Conservation (phyloP, 2,113 vertebrate genomes). For the Myodes glareolus region DNA sequence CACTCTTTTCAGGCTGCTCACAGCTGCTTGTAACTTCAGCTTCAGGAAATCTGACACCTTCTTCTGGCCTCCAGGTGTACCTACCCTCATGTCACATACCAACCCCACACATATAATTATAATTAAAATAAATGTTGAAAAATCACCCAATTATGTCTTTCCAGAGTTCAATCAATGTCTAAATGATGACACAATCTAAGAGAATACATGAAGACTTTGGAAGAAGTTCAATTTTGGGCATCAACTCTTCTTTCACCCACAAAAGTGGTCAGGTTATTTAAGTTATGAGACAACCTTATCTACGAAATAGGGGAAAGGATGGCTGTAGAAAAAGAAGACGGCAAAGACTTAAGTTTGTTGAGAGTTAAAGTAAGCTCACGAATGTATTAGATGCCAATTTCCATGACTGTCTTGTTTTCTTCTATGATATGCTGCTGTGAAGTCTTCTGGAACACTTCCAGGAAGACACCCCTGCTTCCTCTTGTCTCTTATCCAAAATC, state of each 20-base stretch:
- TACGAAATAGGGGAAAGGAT: background rate
- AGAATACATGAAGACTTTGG: background rate
- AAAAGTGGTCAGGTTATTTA: background rate
- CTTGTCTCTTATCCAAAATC: background rate
- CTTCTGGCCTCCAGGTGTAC: too few species aligned
- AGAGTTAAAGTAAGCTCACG: background rate
- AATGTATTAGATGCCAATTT: background rate
- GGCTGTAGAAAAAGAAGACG: background rate
- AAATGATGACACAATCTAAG: background rate
- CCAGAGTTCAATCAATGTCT: background rate
- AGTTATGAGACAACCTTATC: background rate
- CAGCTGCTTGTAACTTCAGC: background rate
- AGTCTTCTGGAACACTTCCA: background rate
- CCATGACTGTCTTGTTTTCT: background rate
- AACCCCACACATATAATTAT: background rate
- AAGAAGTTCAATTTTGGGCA: constrained; percentile 11
- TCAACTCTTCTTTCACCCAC: background rate
- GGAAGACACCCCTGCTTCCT: background rate
- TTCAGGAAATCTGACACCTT: background rate
- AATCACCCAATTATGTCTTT: background rate
- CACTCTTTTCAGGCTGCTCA: background rate
- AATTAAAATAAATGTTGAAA: background rate
- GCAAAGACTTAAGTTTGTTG: constrained; percentile 11
- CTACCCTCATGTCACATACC: background rate
- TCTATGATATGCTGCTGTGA: background rate